A percentile compares a stretch with the other conserved stretches of the same genome.
These are phyloP conservation scores for Drosophila asahinai DNA, from an alignment of 1,140 invertebrate species.

Conservation along the genomic window DNA sequence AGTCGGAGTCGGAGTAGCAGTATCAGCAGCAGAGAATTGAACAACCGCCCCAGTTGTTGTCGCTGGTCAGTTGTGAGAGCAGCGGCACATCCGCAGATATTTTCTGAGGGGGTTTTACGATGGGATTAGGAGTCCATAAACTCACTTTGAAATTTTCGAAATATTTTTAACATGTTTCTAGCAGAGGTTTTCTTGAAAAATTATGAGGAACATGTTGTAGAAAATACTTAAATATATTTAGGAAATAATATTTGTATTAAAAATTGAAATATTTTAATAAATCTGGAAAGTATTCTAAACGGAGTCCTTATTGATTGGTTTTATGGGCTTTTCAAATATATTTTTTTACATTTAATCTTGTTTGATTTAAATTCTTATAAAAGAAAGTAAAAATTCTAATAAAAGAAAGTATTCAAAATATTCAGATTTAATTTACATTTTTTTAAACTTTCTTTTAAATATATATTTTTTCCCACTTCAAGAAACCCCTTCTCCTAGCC, in stretches of 20 bases:
- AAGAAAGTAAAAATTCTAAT: no score
- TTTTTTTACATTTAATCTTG: no score
- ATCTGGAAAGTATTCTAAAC: not conserved
- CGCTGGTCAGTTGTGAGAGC: slow-evolving; percentile 25
- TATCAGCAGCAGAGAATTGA: not conserved
- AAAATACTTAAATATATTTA: not conserved
- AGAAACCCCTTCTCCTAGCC: slow-evolving; percentile 13
- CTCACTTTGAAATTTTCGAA: not conserved
- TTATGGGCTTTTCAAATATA: no score
- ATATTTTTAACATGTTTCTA: no score
- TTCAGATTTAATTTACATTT: no score
- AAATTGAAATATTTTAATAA: not conserved
- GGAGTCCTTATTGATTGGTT: not conserved
- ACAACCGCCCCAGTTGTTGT: slow-evolving; percentile 31
- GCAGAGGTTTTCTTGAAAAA: no score
- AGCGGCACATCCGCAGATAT: not conserved
- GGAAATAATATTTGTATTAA: not conserved
- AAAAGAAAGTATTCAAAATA: no score
- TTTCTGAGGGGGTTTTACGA: not conserved
- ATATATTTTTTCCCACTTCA: not conserved
- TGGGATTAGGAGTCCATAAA: not conserved
- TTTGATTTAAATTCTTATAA: no score
- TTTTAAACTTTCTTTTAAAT: no score
- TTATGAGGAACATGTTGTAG: no score
- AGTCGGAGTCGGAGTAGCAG: not conserved